These are phyloP conservation scores for Helicoverpa zea DNA, from an alignment of 1,140 invertebrate genomes.

Conservation along the genomic window DNA sequence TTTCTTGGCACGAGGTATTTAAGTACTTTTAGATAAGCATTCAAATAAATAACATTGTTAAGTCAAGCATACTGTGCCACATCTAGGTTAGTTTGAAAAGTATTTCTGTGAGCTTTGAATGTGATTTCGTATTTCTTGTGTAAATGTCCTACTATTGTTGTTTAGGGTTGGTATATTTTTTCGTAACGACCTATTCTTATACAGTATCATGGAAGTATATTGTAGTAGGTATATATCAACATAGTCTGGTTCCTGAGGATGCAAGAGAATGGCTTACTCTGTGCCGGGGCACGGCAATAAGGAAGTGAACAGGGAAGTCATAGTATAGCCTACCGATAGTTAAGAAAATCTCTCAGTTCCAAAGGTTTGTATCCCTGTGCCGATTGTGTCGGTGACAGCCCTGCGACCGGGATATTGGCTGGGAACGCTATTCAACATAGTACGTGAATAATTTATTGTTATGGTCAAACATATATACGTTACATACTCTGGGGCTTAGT, in stretches of 20 bases:
- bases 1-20: background rate
- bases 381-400: background rate
- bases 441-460: conserved; percentile 39
- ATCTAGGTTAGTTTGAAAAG: too few species aligned
- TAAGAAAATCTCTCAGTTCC: background rate
- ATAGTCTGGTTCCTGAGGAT: background rate
- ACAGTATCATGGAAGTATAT: too few species aligned
- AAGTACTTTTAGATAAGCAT: background rate
- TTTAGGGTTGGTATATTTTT: too few species aligned
- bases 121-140: too few species aligned
- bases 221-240: too few species aligned
- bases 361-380: background rate
- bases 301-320: conserved; percentile 26
- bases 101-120: too few species aligned
- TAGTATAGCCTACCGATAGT: background rate
- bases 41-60: background rate
- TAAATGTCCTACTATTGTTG: too few species aligned
- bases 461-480: conserved; percentile 27
- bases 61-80: too few species aligned
- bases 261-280: background rate
- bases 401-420: conserved; percentile 18
- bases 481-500: background rate
- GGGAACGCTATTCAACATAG: conserved; percentile 13
- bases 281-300: conserved; percentile 10
- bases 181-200: too few species aligned